Evolutionary conservation across 2,113 vertebrate genomes (phyloP).

Genomic region (Chitala chitala): DNA sequence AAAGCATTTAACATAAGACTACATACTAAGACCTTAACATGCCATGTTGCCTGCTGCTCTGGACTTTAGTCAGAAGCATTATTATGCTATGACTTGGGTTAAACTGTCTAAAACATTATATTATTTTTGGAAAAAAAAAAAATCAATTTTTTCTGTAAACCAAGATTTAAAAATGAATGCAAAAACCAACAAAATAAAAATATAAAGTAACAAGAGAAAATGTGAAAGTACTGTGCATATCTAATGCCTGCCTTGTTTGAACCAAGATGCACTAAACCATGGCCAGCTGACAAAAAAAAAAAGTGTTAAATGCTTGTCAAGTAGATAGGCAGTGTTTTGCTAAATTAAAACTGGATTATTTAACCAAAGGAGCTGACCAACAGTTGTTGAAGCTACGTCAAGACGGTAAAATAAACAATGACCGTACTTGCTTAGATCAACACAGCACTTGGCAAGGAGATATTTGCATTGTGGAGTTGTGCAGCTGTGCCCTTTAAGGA

Average conservation of each 20-base stretch:
- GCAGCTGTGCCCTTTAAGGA: constrained; percentile 95
- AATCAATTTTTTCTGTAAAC: no score
- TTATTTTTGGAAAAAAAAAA: no score
- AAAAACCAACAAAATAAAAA: neutral
- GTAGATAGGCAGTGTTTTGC: neutral
- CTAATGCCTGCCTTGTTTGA: neutral
- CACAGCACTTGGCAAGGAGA: constrained; percentile 94
- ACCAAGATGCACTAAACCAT: neutral
- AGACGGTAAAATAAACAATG: neutral
- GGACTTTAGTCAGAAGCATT: no score
- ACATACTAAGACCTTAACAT: no score
- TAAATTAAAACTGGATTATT: neutral
- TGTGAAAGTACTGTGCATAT: neutral
- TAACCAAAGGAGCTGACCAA: neutral
- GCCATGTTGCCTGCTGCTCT: no score
- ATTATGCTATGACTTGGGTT: no score
- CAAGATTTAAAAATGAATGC: neutral
- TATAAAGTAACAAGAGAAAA: neutral
- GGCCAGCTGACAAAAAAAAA: neutral
- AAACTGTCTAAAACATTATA: no score
- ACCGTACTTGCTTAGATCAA: constrained; percentile 96
- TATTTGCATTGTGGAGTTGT: constrained; percentile 94
- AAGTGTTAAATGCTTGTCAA: neutral
- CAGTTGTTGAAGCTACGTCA: neutral
- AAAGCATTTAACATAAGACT: no score